phyloP scores from a whole-genome alignment of 2,113 vertebrate species.

The Rynchops niger region DNA sequence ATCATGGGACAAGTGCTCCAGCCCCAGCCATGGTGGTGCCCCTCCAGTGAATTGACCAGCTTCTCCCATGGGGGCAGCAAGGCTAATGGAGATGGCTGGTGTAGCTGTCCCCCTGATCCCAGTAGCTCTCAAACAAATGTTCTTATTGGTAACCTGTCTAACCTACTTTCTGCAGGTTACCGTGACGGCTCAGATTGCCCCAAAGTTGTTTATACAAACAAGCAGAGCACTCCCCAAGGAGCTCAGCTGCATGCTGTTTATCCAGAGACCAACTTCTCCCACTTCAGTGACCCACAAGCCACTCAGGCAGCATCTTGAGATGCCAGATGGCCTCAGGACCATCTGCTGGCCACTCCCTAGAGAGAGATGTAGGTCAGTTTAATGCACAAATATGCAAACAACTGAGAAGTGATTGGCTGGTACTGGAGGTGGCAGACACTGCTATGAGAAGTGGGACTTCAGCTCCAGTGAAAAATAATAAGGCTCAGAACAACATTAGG shows the following conservation, averaged over 20 bases:
- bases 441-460: background rate
- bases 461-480: background rate
- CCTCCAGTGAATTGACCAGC: background rate
- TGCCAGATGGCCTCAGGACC: background rate
- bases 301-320: background rate
- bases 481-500: background rate
- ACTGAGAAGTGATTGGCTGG: background rate
- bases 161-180: background rate
- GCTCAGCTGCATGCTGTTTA: background rate
- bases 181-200: accelerated
- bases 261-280: background rate
- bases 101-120: background rate
- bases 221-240: background rate
- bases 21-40: background rate
- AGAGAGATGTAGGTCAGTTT: background rate
- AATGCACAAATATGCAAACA: background rate
- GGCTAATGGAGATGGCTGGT: background rate
- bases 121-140: background rate
- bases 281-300: background rate
- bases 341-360: background rate
- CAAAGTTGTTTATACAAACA: background rate
- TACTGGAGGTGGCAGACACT: background rate
- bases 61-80: background rate
- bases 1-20: background rate
- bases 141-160: background rate